Evolutionary conservation across 1,140 invertebrate species (phyloP), one percentile per base, ranked within the genome.

Genomic region (Varroa destructor): DNA sequence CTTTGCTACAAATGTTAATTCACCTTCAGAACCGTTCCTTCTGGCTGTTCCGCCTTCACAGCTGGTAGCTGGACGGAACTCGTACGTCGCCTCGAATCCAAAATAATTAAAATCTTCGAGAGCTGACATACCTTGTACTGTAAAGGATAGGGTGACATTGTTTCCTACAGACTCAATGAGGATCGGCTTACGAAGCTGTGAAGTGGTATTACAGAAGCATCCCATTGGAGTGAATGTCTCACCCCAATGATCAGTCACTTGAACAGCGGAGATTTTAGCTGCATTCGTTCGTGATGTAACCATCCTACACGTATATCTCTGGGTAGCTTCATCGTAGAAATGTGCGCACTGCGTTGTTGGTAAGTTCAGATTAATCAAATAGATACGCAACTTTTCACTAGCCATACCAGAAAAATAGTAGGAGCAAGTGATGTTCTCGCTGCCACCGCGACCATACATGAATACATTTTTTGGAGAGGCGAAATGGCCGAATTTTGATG

Each of bases 81-180:
- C 89, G 76, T 87, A 89, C 25, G 84, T 85, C 36, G 87, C 90
- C 79, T 91, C 89, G 78, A 93, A 91, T 73, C 86, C 87, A 56
- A 90, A 84, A 71, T 88, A 87, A 71, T 87, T 85, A 77, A 88
- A 90, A 80, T 93, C 90, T 76, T 92, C 89, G 6, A 86, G 81
- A 0, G 88, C 84, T 61, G 86, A 86, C 90, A 93, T 93, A 71
- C 87, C 86, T 6, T 83, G 82, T 1, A 90, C 87, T 55, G 86
- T 85, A 75, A 92, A 90, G 75, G 87, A 85, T n/a, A 93, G 82
- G 76, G 90, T 88, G 1, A 89, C 85, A 56, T 89, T 84, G 72
- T 86, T 85, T 43, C 87, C 84, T 1, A 85, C 85, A 0, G 89
- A 91, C 73, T 86, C 86, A 75, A 90, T 87, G 72, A 86, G 87